Conservation (phyloP, 1,140 invertebrate species). For the Ips nitidus region DNA sequence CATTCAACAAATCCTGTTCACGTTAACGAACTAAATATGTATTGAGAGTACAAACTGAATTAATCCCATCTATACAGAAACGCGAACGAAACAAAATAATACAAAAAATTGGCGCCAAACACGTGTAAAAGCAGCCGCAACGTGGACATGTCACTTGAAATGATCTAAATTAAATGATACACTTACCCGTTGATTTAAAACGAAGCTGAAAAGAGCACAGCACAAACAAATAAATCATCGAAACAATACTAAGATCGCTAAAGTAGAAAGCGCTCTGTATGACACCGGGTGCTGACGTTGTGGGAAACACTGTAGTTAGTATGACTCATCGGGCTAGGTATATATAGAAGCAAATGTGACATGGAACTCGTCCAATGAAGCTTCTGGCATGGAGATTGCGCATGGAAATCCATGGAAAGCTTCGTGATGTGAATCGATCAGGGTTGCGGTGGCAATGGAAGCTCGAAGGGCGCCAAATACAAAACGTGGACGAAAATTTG, state of each 20-base stretch:
- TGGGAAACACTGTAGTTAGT: constrained; percentile 45
- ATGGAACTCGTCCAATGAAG: constrained; percentile 43
- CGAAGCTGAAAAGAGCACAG: background rate
- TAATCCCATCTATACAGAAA: too few species aligned
- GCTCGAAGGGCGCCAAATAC: constrained; percentile 14
- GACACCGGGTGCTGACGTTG: constrained; percentile 22
- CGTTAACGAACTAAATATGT: too few species aligned
- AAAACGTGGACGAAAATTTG: background rate
- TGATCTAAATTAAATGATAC: background rate
- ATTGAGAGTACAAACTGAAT: too few species aligned
- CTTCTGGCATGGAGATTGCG: constrained; percentile 38
- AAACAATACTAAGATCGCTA: constrained; percentile 17
- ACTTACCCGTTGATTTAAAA: background rate
- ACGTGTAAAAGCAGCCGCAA: background rate
- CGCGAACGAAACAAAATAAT: too few species aligned
- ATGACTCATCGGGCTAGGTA: constrained; percentile 46
- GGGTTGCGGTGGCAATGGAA: constrained; percentile 12
- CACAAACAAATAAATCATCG: constrained; percentile 5
- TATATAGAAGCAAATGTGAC: constrained; percentile 47
- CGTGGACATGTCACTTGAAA: background rate
- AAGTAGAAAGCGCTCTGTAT: constrained; percentile 10
- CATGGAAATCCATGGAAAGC: constrained; percentile 20
- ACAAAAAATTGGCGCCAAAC: constrained; percentile 7
- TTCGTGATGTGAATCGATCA: constrained; percentile 16
- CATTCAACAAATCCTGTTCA: too few species aligned